phyloP scores from a whole-genome alignment of 2,888 invertebrate species.

The Drosophila tripunctata region DNA sequence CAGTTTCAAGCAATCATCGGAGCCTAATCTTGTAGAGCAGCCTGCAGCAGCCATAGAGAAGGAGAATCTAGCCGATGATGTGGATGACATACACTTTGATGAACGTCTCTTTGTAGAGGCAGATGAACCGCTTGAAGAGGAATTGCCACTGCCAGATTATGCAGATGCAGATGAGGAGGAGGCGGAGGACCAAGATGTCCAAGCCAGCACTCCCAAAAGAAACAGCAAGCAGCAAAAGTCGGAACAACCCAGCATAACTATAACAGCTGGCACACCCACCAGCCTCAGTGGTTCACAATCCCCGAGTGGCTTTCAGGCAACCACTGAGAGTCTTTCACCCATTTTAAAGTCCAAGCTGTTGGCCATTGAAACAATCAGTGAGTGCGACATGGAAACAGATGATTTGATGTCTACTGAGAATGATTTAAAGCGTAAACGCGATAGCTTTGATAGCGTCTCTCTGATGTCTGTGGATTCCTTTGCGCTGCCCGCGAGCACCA shows the following conservation, averaged over 20 bases:
- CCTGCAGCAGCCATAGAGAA: slow-evolving; percentile 20
- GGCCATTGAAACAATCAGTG: slow-evolving; percentile 59
- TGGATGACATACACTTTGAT: slow-evolving; percentile 73
- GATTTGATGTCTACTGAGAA: slow-evolving; percentile 59
- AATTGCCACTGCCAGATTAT: slow-evolving; percentile 55
- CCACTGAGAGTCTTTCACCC: slow-evolving; percentile 80
- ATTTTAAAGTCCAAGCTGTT: slow-evolving; percentile 66
- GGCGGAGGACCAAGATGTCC: slow-evolving; percentile 54
- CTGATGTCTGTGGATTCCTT: slow-evolving; percentile 83
- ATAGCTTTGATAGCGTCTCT: slow-evolving; percentile 83
- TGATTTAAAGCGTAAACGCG: slow-evolving; percentile 83
- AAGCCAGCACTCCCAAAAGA: slow-evolving; percentile 65
- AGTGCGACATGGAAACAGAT: slow-evolving; percentile 66
- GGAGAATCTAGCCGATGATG: slow-evolving; percentile 49
- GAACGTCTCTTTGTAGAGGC: slow-evolving; percentile 74
- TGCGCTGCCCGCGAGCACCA: slow-evolving; percentile 80
- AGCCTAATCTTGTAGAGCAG: slow-evolving; percentile 6
- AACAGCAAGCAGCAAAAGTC: slow-evolving; percentile 19
- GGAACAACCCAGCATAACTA: slow-evolving; percentile 15
- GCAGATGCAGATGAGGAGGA: slow-evolving; percentile 58
- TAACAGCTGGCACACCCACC: slow-evolving; percentile 39
- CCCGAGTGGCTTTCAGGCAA: slow-evolving; percentile 66
- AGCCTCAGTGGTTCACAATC: slow-evolving; percentile 20
- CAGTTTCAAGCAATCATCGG: too few relatives aligned
- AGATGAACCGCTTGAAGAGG: slow-evolving; percentile 43